Evolutionary conservation across 2,888 invertebrate genomes (phyloP), one percentile per base, ranked within the genome.

Genomic region (Chaetogeoica ovagalla): DNA sequence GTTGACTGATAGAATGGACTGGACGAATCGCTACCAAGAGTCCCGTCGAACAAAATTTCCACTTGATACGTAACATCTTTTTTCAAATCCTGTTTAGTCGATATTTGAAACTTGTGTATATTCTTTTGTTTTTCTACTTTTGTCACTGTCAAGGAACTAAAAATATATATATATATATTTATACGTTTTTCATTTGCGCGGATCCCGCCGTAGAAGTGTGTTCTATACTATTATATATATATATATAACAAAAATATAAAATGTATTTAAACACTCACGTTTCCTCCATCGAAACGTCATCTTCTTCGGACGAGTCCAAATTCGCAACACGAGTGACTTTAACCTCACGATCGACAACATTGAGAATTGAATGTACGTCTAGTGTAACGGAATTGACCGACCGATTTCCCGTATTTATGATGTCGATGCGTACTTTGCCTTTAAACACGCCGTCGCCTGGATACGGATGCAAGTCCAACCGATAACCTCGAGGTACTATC

Each of bases 1-100:
- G 88, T 89, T 52, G 90, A 90, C 84, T 90, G 91, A 85, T 93
- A 94, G 82, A 94, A 88, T 0, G 92, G 93, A 83, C 91, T 91
- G 0, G 90, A 89, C 7, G 88, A 88, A 9, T 89, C 89, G 21
- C 90, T 90, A 82, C 89, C 90, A 83, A 94, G 86, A 77, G 88
- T 89, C 0, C 93, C 93, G 81, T 88, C 88, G 84, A 91, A 94
- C 3, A 87, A 87, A 68, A 94, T 88, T 83, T 90, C 89, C 21
- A 94, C 84, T 83, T 90, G 88, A 60, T 91, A 91, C 19, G 87
- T 88, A 0, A 90, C 82, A 69, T 84, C 84, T 65, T 83, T 79
- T 68, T 82, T 83, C 17, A 84, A 82, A 13, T 82, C 83, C 39
- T 83, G 83, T 57, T 81, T 77, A 11, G 77, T 70, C 11, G 76